A percentile compares a stretch with the other conserved stretches of the same genome.
Evolutionary conservation across 2,113 vertebrate species (phyloP).

Genomic region (Aepyceros melampus): DNA sequence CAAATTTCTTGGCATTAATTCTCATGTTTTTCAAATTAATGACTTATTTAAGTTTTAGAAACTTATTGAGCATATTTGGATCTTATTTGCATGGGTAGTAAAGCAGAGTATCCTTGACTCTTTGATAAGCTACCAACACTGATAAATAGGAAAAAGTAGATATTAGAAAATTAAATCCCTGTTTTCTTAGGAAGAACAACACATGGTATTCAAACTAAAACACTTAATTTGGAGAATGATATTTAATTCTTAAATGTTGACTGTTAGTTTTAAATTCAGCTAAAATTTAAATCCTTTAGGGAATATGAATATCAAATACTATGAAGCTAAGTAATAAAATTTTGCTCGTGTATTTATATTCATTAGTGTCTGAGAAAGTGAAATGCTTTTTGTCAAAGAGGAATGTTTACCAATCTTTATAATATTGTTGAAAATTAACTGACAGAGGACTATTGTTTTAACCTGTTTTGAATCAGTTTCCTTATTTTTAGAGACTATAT

Average conservation of each 20-base stretch:
- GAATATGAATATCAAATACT: neutral
- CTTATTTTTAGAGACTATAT: neutral
- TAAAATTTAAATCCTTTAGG: neutral
- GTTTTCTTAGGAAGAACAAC: neutral
- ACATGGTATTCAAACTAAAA: neutral
- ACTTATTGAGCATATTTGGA: neutral
- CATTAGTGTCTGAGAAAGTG: neutral
- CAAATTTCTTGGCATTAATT: neutral
- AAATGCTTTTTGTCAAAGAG: neutral
- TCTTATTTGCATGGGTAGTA: neutral
- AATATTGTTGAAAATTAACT: neutral
- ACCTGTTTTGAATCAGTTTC: neutral
- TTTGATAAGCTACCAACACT: neutral
- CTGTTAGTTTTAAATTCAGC: neutral
- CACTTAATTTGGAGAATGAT: neutral
- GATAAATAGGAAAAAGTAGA: conserved; percentile 14
- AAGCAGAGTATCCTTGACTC: conserved; percentile 2
- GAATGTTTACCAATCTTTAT: neutral
- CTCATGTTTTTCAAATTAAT: conserved; percentile 42
- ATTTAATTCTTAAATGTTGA: neutral
- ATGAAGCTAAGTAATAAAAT: neutral
- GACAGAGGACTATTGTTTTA: neutral
- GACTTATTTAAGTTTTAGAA: neutral
- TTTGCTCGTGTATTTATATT: neutral
- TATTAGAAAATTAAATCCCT: neutral